Conservation (phyloP, 1,140 invertebrate genomes). For the Ceratoteleas bidentatus region DNA sequence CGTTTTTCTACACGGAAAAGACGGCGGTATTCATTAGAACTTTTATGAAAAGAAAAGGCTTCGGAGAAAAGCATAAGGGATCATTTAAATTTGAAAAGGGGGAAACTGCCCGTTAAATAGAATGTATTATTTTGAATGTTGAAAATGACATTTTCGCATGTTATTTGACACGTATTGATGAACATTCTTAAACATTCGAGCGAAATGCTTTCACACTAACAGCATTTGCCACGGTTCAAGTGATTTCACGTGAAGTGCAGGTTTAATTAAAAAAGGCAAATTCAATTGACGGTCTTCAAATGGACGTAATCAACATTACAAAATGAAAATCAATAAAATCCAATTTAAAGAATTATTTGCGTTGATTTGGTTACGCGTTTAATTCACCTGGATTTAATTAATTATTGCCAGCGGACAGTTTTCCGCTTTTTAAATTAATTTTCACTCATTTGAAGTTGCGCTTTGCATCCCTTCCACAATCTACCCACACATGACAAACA, state of each 20-base stretch:
- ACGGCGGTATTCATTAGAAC: too few relatives aligned
- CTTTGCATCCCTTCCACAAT: too few relatives aligned
- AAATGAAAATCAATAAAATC: not conserved
- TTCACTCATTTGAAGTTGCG: too few relatives aligned
- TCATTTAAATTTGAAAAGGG: not conserved
- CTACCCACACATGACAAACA: too few relatives aligned
- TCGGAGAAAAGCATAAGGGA: too few relatives aligned
- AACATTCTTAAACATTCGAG: not conserved
- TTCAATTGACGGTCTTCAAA: not conserved
- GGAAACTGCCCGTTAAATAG: not conserved
- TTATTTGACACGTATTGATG: too few relatives aligned
- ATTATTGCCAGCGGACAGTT: not conserved
- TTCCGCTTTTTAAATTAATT: too few relatives aligned
- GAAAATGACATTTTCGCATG: too few relatives aligned
- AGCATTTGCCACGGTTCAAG: not conserved
- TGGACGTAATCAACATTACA: not conserved
- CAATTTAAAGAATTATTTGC: not conserved
- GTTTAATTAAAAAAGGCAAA: slow-evolving; percentile 1
- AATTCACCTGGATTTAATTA: not conserved
- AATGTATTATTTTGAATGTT: too few relatives aligned
- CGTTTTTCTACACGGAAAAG: not conserved
- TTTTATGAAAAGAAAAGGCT: too few relatives aligned
- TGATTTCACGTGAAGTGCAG: not conserved
- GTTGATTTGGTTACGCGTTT: not conserved
- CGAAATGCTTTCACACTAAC: too few relatives aligned